Evolutionary conservation across 2,113 vertebrate genomes (phyloP), one percentile per base, ranked within the genome.

Genomic region (Arenaria interpres): DNA sequence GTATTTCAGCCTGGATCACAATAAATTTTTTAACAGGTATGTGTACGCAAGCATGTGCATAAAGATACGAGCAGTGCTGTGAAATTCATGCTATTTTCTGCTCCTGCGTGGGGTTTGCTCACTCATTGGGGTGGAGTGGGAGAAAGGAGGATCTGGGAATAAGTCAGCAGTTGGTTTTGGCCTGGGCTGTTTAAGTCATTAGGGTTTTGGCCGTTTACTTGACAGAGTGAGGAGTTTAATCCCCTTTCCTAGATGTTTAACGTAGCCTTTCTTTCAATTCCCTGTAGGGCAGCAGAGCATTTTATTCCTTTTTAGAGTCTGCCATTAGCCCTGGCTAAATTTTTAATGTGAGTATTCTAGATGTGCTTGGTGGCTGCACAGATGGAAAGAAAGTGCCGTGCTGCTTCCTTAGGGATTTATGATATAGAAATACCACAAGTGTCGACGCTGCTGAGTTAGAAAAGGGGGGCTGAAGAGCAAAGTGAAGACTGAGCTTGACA

Each of bases 1-100:
- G 99, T 37, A 98, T 99, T 93, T 99, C 99, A 35, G 99, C 99
- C 4, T 99, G 99, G 99, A 99, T 99, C 97, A 99, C 99, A 2
- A 90, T 99, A 93, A 99, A 99, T 97, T 99, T 99, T 98, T 98
- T 99, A 93, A 98, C 98, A 95, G 99, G 99, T 99, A 97, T 13
- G 93, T 95, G 45, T 71, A 43, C 32, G 2, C 56, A 5, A 85
- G 33, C 28, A 43, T 54, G n/a, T 46, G 45, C 71, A 7, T 85
- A 59, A 90, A 66, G 28, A 24, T 73, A 16, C 5, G 28, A 45
- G 28, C 0, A 4, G 13, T 32, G 50, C 74, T 82, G 66, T 85
- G 89, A 81, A 81, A 75, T 72, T 75, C 14, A 2, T 87, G 22
- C 64, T 60, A 4, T 25, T 89, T 89, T 75, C 66, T 92, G 19